Percentiles rank a stretch among this genome's conserved stretches.
These are phyloP conservation scores for Axis porcinus DNA, from an alignment of 2,113 vertebrate species.

Conservation along the genomic window DNA sequence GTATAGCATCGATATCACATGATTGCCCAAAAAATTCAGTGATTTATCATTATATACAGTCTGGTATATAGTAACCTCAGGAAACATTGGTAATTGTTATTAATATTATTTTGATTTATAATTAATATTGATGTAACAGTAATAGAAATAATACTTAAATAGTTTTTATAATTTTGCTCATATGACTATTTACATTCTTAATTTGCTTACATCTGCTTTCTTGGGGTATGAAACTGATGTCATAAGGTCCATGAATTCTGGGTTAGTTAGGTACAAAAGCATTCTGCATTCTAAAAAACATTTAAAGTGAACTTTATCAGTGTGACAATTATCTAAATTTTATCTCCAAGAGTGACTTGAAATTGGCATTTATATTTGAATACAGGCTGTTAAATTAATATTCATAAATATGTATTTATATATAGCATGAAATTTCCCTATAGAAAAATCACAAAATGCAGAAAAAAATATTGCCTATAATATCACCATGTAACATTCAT, in stretches of 20 bases:
- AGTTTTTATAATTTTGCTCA: not conserved
- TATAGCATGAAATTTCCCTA: not conserved
- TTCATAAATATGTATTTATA: not conserved
- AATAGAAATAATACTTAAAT: not conserved
- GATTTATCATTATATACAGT: not conserved
- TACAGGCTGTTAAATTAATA: not conserved
- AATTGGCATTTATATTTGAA: not conserved
- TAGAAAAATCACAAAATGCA: not conserved
- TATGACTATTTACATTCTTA: not conserved
- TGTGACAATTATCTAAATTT: not conserved
- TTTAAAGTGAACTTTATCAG: not conserved
- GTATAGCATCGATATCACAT: not conserved
- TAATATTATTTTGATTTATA: not conserved
- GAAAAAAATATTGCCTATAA: not conserved
- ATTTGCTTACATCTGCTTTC: not conserved
- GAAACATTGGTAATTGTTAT: not conserved
- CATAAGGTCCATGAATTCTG: not conserved
- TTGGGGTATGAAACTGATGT: not conserved
- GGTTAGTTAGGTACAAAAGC: not conserved
- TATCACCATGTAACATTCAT: not conserved
- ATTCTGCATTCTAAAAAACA: not conserved
- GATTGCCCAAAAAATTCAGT: not conserved
- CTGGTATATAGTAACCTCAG: not conserved
- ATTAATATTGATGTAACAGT: not conserved
- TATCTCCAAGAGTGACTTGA: not conserved